Conservation (phyloP, 1,140 invertebrate genomes). For the Babylonia areolata region DNA sequence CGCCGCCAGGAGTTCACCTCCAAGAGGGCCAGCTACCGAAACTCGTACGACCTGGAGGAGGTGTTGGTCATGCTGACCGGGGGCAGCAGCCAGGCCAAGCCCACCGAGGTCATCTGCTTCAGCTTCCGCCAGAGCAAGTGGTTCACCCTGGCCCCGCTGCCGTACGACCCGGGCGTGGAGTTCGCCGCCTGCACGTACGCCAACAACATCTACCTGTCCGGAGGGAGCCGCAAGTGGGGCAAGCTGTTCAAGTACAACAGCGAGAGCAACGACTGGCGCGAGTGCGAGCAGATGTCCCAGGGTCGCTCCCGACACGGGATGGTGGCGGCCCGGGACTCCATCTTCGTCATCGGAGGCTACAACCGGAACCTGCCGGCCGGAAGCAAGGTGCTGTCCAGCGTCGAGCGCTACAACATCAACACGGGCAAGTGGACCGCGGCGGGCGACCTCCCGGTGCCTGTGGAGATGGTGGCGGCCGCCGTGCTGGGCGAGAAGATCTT, state of each 20-base stretch:
- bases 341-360: constrained; percentile 45
- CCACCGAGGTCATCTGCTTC: constrained; percentile 60
- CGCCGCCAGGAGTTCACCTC: constrained; percentile 64
- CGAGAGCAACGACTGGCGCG: constrained; percentile 62
- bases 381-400: constrained; percentile 56
- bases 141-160: constrained; percentile 60
- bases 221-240: constrained; percentile 63
- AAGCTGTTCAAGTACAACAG: constrained; percentile 60
- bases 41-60: constrained; percentile 61
- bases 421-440: constrained; percentile 61
- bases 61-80: constrained; percentile 61
- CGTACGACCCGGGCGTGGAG: constrained; percentile 59
- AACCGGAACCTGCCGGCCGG: constrained; percentile 47
- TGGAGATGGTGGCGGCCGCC: constrained; percentile 60
- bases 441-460: constrained; percentile 59
- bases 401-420: constrained; percentile 61
- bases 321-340: constrained; percentile 49
- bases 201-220: constrained; percentile 66
- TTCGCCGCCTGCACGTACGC: constrained; percentile 62
- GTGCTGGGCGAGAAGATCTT: constrained; percentile 65
- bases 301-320: constrained; percentile 60
- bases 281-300: constrained; percentile 55
- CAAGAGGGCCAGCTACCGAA: constrained; percentile 58
- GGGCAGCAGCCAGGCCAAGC: constrained; percentile 56
- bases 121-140: constrained; percentile 60